Percentiles rank a stretch among this genome's conserved stretches.
These are phyloP conservation scores for Pectinophora gossypiella DNA, from an alignment of 1,140 invertebrate species.

Conservation along the genomic window DNA sequence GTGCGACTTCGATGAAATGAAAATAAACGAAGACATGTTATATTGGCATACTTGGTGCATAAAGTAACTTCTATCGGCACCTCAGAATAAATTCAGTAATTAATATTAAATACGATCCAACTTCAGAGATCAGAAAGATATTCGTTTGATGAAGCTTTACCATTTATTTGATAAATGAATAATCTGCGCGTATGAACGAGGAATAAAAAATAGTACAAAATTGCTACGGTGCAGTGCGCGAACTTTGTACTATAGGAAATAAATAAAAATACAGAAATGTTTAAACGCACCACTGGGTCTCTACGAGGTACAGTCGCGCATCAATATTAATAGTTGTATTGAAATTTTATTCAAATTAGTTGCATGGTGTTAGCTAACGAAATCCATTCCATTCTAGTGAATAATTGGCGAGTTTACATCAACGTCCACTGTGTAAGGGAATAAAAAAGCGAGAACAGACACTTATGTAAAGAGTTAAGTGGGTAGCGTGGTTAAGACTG, in stretches of 20 bases:
- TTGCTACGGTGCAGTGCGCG: slow-evolving; percentile 25
- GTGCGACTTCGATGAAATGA: too few species aligned
- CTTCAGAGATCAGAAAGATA: slow-evolving; percentile 30
- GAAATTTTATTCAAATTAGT: slow-evolving; percentile 10
- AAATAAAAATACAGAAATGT: slow-evolving; percentile 33
- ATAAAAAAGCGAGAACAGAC: not conserved
- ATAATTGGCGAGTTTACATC: not conserved
- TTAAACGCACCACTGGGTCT: slow-evolving; percentile 27
- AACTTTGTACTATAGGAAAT: slow-evolving; percentile 35
- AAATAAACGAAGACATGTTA: not conserved
- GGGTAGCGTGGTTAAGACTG: not conserved
- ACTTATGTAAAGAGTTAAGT: not conserved
- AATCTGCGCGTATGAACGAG: slow-evolving; percentile 27
- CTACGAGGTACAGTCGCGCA: slow-evolving; percentile 29
- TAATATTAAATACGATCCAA: slow-evolving; percentile 30
- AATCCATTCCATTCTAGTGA: not conserved
- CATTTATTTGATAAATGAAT: slow-evolving; percentile 54
- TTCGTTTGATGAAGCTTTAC: slow-evolving; percentile 43
- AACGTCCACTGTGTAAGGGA: not conserved
- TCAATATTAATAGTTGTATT: slow-evolving; percentile 26
- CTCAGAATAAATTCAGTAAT: slow-evolving; percentile 36
- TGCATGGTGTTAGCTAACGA: not conserved
- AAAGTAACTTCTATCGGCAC: slow-evolving; percentile 24
- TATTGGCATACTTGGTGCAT: slow-evolving; percentile 7
- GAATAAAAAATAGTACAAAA: slow-evolving; percentile 36